These are phyloP conservation scores for Euleptes europaea DNA, from an alignment of 2,113 vertebrate genomes.

Conservation along the genomic window DNA sequence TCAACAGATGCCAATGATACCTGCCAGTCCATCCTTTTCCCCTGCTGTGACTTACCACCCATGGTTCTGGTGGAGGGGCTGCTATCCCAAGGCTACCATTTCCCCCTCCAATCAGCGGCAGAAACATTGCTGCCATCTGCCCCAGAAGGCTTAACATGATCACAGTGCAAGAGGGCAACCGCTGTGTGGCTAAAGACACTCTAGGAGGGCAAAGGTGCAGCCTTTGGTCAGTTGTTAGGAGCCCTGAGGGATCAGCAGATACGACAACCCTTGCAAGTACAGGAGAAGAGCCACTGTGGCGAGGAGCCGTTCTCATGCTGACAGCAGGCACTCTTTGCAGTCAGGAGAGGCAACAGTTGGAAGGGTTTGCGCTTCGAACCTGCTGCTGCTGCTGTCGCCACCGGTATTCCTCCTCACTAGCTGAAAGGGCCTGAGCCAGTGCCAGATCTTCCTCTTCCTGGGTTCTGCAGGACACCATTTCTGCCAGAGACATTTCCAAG, in stretches of 20 bases:
- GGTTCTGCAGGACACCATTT: conserved; percentile 79
- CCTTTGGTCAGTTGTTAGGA: conserved; percentile 13
- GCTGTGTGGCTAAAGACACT: not conserved
- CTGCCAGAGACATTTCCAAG: conserved; percentile 92
- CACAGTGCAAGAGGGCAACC: not conserved
- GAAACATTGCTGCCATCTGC: not conserved
- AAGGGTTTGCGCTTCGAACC: conserved; percentile 70
- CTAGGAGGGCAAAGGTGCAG: not conserved
- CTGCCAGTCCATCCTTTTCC: not conserved
- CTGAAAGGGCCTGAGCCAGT: conserved; percentile 91
- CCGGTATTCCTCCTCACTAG: conserved; percentile 91
- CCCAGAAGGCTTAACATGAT: not conserved
- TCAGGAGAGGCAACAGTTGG: conserved; percentile 78
- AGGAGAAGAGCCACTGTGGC: not conserved
- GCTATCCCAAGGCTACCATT: not conserved
- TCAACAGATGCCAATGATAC: not conserved
- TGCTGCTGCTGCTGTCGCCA: conserved; percentile 80
- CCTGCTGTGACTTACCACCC: not conserved
- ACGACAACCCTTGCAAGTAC: not conserved
- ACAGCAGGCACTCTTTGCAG: not conserved
- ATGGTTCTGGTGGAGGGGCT: not conserved
- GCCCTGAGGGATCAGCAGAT: not conserved
- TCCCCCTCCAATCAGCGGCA: too few relatives aligned
- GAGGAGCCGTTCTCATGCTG: not conserved
- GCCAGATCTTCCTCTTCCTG: conserved; percentile 94